phyloP scores from a whole-genome alignment of 2,888 invertebrate genomes.

The Spodoptera picta region DNA sequence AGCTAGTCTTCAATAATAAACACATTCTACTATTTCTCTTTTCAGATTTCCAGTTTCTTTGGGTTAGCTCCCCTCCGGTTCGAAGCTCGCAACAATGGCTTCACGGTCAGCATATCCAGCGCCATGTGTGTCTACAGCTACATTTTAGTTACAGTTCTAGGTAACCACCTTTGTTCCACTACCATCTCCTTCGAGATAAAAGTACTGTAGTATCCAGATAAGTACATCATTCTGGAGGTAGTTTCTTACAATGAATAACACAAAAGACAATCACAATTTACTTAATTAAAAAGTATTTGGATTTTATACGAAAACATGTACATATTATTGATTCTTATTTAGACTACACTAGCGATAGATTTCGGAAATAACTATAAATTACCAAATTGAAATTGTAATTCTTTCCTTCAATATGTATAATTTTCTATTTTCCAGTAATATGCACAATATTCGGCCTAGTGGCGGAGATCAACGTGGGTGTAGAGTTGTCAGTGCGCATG shows the following conservation, averaged over 20 bases:
- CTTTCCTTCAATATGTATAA: neutral
- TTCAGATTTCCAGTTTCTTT: conserved; percentile 82
- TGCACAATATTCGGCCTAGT: conserved; percentile 84
- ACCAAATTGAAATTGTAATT: too few relatives aligned
- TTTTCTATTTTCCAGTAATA: conserved; percentile 69
- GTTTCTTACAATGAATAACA: too few relatives aligned
- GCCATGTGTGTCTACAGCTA: conserved; percentile 84
- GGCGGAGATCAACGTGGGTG: conserved; percentile 87
- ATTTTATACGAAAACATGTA: too few relatives aligned
- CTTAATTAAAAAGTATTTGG: too few relatives aligned
- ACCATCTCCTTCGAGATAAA: too few relatives aligned
- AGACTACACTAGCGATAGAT: too few relatives aligned
- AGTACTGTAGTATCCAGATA: too few relatives aligned
- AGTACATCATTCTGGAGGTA: too few relatives aligned
- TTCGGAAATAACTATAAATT: too few relatives aligned
- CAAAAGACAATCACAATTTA: too few relatives aligned
- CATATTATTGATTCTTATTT: too few relatives aligned
- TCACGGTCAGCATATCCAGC: conserved; percentile 75
- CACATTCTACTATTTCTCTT: neutral
- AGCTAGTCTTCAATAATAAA: too few relatives aligned
- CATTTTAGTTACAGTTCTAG: conserved; percentile 77
- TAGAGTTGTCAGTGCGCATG: conserved; percentile 86
- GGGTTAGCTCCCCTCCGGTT: conserved; percentile 83
- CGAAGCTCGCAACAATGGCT: conserved; percentile 73
- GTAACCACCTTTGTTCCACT: conserved; percentile 60